Evolutionary conservation across 2,797 vertebrate genomes (phyloP).

Genomic region (Sphenodon punctatus): DNA sequence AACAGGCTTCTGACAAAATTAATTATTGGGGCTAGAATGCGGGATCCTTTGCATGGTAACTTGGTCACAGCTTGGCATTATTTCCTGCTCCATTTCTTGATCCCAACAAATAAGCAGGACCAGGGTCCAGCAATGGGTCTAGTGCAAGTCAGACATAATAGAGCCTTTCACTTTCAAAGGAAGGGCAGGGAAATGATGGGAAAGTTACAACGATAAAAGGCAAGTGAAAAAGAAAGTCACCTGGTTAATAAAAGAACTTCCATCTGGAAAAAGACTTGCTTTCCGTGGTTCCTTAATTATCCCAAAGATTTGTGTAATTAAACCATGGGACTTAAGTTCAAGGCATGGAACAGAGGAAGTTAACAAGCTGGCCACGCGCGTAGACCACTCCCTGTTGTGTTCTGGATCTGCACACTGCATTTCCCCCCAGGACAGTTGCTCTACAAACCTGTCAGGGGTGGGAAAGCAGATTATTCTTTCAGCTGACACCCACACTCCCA

Average conservation of each 20-base stretch:
- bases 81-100: neutral
- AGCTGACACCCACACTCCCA: neutral
- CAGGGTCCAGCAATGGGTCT: neutral
- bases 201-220: neutral
- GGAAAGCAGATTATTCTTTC: conserved; percentile 19
- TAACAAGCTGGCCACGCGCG: neutral
- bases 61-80: neutral
- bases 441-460: conserved; percentile 2
- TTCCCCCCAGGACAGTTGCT: neutral
- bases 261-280: conserved; percentile 15
- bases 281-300: neutral
- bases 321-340: neutral
- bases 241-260: neutral
- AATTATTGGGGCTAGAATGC: neutral
- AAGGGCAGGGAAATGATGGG: neutral
- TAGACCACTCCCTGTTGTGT: neutral
- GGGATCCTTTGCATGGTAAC: neutral
- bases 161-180: neutral
- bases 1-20: neutral
- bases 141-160: neutral
- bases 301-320: conserved; percentile 12
- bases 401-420: neutral
- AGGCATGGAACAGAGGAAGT: conserved; percentile 46
- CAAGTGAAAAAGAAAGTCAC: neutral
- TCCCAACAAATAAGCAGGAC: neutral